Base-by-base conservation (phyloP, 1,140 invertebrate species). In the Drosophila bocqueti region DNA sequence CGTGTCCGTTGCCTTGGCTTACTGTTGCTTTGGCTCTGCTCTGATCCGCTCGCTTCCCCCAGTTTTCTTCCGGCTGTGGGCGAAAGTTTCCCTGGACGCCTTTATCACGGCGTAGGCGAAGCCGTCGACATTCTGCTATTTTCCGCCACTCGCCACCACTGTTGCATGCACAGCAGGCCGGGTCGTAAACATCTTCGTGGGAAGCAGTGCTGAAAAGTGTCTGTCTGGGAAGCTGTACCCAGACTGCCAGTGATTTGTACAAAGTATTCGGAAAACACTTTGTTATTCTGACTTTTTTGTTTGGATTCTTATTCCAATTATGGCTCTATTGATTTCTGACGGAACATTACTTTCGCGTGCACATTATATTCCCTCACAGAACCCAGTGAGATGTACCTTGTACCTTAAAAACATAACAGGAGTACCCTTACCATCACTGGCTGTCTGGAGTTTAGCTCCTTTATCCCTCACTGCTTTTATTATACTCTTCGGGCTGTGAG, bases 21-120 rank as follows among this genome's bases (percentile, higher is more conserved):
- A 65, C 85, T 89, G 84, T 89, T 87, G 83, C 85, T 81, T 81
- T 60, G 29, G 2, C 10, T 52, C 49, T n/a, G 47, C 47, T 50
- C 47, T n/a, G 47, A 50, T 50, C 26, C 47, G 21, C 21, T 46
- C 45, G 18, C 18, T 46, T n/a, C 40, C 10, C 11, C 45, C 45
- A 8, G 38, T 18, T 55, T 49, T 58, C 36, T 77, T 46, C 47
- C 43, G 63, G 61, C 45, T 31, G 62, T 62, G 47, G 59, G 73
- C 26, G 68, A 71, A 69, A 89, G 63, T 63, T 79, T 85, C 63
- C 63, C 52, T 47, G 54, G 49, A 71, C 61, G 64, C 62, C 60
- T 62, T 73, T 58, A 66, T 76, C 61, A 66, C 46, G 38, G 38
- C 45, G 67, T 45, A 36, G 67, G 64, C 78, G 72, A 63, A 47